phyloP scores from a whole-genome alignment of 2,113 vertebrate genomes.

The Opisthocomus hoazin region DNA sequence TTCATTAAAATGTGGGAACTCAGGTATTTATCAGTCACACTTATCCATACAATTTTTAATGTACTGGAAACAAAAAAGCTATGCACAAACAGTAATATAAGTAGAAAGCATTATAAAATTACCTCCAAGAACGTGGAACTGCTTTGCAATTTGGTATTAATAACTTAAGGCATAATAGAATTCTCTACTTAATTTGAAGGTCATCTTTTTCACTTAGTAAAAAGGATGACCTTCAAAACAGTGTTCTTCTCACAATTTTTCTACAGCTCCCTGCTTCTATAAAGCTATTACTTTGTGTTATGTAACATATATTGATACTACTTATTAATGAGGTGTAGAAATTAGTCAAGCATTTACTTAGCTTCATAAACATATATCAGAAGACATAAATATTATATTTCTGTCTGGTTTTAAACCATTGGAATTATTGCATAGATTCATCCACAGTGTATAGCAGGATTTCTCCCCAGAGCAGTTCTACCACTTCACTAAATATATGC shows the following conservation, averaged over 20 bases:
- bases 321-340: conserved; percentile 7
- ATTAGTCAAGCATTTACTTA: conserved; percentile 20
- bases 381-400: conserved; percentile 28
- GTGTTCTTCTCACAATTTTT: background rate
- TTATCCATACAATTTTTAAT: background rate
- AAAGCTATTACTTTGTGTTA: background rate
- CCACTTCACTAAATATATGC: conserved; percentile 36
- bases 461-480: conserved; percentile 21
- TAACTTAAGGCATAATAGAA: background rate
- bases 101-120: background rate
- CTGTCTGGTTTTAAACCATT: background rate
- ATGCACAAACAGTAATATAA: background rate
- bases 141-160: background rate
- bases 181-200: background rate
- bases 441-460: background rate
- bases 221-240: background rate
- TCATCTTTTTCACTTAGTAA: background rate
- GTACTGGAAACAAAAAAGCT: background rate
- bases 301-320: background rate
- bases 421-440: conserved; percentile 26
- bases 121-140: background rate
- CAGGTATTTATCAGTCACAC: background rate
- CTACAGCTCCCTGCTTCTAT: background rate
- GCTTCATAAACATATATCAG: background rate
- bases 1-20: background rate